These are phyloP conservation scores for Sebastes steindachneri DNA, from an alignment of 2,797 vertebrate genomes.

Conservation along the genomic window DNA sequence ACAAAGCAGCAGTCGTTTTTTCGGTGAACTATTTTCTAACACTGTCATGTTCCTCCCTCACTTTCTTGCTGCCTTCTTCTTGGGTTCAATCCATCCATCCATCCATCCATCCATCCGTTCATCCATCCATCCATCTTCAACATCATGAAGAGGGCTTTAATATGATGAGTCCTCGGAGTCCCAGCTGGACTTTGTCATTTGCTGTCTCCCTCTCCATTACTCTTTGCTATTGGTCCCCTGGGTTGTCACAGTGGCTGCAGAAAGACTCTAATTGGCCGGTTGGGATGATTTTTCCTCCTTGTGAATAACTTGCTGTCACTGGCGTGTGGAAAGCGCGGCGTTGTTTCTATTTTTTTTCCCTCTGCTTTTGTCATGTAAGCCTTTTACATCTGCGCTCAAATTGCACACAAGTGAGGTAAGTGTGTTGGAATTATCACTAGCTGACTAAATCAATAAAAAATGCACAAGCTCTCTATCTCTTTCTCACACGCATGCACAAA, in stretches of 20 bases:
- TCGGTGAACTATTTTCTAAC: neutral
- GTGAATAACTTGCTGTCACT: conserved; percentile 53
- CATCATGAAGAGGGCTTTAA: conserved; percentile 41
- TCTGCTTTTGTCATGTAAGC: conserved; percentile 14
- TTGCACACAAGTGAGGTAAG: conserved; percentile 35
- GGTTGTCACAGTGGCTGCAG: conserved; percentile 47
- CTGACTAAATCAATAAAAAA: conserved; percentile 18
- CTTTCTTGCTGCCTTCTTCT: neutral
- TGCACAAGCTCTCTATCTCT: conserved; percentile 13
- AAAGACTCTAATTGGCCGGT: conserved; percentile 47
- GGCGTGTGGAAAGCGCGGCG: conserved; percentile 4
- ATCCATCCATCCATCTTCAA: conserved; percentile 22
- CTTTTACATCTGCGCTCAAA: conserved; percentile 21
- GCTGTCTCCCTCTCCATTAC: conserved; percentile 46
- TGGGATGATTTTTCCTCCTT: conserved; percentile 32
- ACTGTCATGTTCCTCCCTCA: neutral
- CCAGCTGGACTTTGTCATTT: conserved; percentile 35
- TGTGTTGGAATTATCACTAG: conserved; percentile 28
- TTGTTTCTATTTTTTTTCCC: conserved; percentile 9
- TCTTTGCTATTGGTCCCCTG: conserved; percentile 63
- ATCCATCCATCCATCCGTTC: neutral
- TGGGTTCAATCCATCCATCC: neutral
- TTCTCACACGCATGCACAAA: conserved; percentile 8
- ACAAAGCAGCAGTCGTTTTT: neutral
- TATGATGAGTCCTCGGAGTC: conserved; percentile 51